Base-by-base conservation (phyloP, 2,888 invertebrate genomes). In the Cephonodes hylas region DNA sequence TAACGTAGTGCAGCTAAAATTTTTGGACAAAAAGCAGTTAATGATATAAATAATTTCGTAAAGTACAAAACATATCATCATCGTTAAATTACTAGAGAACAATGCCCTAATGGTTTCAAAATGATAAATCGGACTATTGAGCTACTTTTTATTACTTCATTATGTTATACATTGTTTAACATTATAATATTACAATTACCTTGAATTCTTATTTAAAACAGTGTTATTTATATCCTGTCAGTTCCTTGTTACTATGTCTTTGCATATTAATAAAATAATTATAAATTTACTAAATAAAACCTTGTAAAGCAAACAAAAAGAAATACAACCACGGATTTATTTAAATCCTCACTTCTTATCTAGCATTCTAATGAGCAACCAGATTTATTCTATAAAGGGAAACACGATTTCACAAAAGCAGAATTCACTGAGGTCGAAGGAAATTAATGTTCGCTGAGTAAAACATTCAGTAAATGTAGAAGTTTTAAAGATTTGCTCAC, bases 241-340 rank as follows among this genome's bases (percentile, higher is more conserved):
- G n/a, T n/a, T n/a, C n/a, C n/a, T n/a, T n/a, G n/a, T n/a, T 10
- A 2, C 25, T 25, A 23, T 6, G n/a, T 31, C 7, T 53, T 53
- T 23, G 23, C 27, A 8, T 15, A 20, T 3, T 18, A 27, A 10
- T 18, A 31, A 53, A 53, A 53, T 18, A 8, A 31, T 5, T 18
- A 25, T 3, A 27, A 44, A 2, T 1, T n/a, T 22, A 13, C 10
- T 31, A 53, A 10, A 31, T 18, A 18, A 27, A 31, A 46, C 27
- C 18, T 8, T 48, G 7, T 15, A n/a, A 48, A 27, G 7, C 2
- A 48, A 53, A 18, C 18, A 31, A 31, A 57, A 42, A 58, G 20
- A 58, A 59, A 62, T 61, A 61, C 27, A 59, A 62, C 42, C 8
- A 62, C 34, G 10, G 42, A 61, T 42, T 58, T 48, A 53, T 53